Conservation (phyloP, 2,797 vertebrate species). For the Phoeniculus purpureus region DNA sequence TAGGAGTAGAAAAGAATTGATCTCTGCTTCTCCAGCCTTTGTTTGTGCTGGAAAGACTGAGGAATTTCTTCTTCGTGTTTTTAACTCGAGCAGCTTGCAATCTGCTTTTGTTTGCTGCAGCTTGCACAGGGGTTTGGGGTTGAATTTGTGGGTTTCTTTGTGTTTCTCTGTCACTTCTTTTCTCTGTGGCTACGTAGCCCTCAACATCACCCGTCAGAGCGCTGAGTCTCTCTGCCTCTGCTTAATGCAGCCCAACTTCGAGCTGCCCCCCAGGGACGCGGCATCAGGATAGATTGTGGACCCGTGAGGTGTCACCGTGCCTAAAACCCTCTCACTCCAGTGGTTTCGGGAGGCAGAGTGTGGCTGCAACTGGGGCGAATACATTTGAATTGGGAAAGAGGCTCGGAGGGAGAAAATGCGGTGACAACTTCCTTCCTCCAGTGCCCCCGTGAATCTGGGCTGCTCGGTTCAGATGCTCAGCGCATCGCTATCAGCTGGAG, state of each 20-base stretch:
- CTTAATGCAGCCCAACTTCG: background rate
- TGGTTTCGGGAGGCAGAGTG: background rate
- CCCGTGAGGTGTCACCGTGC: background rate
- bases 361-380: background rate
- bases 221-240: background rate
- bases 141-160: background rate
- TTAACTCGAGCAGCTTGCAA: background rate
- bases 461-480: background rate
- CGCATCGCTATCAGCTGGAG: fast-evolving
- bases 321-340: background rate
- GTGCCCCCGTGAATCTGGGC: fast-evolving
- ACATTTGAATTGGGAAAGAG: background rate
- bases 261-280: fast-evolving
- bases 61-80: background rate
- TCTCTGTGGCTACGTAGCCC: background rate
- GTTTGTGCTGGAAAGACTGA: background rate
- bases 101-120: background rate
- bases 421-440: background rate
- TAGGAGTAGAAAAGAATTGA: background rate
- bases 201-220: fast-evolving
- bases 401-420: background rate
- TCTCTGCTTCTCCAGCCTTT: background rate
- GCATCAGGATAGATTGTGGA: too few species aligned
- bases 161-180: background rate
- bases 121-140: background rate